Evolutionary conservation across 2,113 vertebrate genomes (phyloP).

Genomic region (Pygoscelis antarcticus): DNA sequence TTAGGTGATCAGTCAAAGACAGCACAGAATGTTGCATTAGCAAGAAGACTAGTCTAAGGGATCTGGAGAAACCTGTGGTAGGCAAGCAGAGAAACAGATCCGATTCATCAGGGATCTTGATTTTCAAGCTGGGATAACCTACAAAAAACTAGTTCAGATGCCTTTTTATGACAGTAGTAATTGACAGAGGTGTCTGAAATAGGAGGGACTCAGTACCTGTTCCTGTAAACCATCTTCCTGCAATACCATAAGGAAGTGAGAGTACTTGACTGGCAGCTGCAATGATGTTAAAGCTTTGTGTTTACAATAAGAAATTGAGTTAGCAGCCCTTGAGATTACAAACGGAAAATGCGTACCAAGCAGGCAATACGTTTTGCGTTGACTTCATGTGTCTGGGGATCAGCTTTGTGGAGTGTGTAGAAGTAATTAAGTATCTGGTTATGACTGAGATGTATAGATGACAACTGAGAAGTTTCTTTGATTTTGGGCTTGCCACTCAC

Average conservation of each 20-base stretch:
- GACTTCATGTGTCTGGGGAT: background rate
- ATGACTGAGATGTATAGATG: background rate
- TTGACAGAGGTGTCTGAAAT: background rate
- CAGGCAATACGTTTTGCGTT: background rate
- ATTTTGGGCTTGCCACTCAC: background rate
- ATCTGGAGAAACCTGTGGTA: background rate
- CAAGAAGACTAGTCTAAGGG: background rate
- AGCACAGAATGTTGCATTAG: background rate
- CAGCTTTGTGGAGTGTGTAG: background rate
- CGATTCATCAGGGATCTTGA: rapidly evolving
- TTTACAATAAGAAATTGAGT: background rate
- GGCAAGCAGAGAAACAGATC: background rate
- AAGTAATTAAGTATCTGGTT: background rate
- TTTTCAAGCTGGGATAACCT: background rate
- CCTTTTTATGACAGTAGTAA: background rate
- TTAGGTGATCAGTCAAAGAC: background rate
- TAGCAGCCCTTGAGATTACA: background rate
- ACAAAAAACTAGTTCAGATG: background rate
- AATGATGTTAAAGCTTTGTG: background rate
- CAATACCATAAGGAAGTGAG: background rate
- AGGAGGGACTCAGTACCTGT: background rate
- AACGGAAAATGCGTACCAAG: background rate
- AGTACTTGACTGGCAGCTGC: background rate
- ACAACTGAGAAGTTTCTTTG: background rate
- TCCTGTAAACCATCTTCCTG: background rate